Conservation (phyloP, 2,113 vertebrate genomes). For the Corythornis cristatus region DNA sequence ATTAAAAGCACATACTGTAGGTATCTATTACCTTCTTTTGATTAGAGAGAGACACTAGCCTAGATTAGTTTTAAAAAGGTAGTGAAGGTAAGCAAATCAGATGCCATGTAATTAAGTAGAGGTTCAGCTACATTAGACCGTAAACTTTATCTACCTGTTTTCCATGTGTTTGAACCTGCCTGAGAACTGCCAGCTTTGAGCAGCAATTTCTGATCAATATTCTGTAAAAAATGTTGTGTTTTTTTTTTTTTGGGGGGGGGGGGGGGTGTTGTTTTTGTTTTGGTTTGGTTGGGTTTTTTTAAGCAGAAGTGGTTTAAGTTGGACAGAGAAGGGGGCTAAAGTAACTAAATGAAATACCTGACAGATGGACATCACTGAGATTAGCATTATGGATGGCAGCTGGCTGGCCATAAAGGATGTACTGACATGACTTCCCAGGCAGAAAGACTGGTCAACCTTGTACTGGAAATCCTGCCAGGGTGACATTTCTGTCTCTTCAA, state of each 20-base stretch:
- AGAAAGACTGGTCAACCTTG: background rate
- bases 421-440: background rate
- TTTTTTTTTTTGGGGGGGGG: no score
- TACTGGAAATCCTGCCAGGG: background rate
- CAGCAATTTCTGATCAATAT: background rate
- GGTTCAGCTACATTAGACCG: background rate
- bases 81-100: background rate
- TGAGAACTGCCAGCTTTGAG: background rate
- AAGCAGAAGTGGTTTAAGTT: background rate
- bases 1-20: constrained; percentile 41
- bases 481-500: background rate
- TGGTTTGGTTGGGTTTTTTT: background rate
- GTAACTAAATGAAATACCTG: background rate
- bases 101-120: background rate
- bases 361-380: background rate
- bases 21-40: background rate
- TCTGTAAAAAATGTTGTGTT: background rate
- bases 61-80: constrained; percentile 39
- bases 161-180: background rate
- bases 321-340: background rate
- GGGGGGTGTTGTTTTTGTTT: no score
- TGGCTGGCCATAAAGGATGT: background rate
- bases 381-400: background rate
- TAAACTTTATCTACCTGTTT: background rate
- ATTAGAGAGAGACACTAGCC: background rate